These are phyloP conservation scores for Acromyrmex heyeri DNA, from an alignment of 1,140 invertebrate genomes.

Conservation along the genomic window DNA sequence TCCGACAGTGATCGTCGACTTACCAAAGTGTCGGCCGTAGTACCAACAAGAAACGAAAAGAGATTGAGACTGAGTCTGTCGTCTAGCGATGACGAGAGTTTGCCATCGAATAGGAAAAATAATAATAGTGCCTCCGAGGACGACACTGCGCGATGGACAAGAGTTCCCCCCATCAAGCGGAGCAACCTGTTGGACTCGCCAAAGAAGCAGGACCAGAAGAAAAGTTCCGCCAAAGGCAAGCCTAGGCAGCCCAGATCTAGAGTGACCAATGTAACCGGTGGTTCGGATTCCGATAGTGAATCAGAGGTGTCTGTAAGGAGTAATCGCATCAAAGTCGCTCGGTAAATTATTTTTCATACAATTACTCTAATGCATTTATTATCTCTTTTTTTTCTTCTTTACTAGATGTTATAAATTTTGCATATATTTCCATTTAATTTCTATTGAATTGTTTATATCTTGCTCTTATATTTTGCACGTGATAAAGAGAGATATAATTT, in stretches of 20 bases:
- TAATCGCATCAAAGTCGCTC: slow-evolving; percentile 78
- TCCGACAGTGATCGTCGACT: slow-evolving; percentile 75
- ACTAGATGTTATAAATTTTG: no score
- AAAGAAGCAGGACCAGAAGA: slow-evolving; percentile 84
- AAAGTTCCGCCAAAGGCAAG: slow-evolving; percentile 80
- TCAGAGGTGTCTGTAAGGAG: slow-evolving; percentile 79
- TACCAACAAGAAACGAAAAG: slow-evolving; percentile 57
- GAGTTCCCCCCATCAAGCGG: slow-evolving; percentile 77
- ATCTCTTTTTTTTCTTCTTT: neutral
- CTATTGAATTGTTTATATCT: neutral
- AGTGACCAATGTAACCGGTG: slow-evolving; percentile 77
- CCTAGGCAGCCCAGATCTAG: slow-evolving; percentile 80
- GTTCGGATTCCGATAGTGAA: slow-evolving; percentile 83
- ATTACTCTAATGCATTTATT: neutral
- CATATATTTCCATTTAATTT: neutral
- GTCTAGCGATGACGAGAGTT: slow-evolving; percentile 78
- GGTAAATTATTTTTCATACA: slow-evolving; percentile 29
- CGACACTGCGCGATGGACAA: slow-evolving; percentile 77
- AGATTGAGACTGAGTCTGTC: slow-evolving; percentile 75
- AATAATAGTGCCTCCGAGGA: slow-evolving; percentile 76
- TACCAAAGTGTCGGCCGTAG: slow-evolving; percentile 29
- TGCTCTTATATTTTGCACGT: neutral
- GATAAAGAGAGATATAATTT: neutral
- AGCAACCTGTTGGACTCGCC: slow-evolving; percentile 79
- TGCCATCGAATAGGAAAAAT: slow-evolving; percentile 52